Evolutionary conservation across 2,797 vertebrate species (phyloP), one percentile per base, ranked within the genome.

Genomic region (Prunella strophiata): DNA sequence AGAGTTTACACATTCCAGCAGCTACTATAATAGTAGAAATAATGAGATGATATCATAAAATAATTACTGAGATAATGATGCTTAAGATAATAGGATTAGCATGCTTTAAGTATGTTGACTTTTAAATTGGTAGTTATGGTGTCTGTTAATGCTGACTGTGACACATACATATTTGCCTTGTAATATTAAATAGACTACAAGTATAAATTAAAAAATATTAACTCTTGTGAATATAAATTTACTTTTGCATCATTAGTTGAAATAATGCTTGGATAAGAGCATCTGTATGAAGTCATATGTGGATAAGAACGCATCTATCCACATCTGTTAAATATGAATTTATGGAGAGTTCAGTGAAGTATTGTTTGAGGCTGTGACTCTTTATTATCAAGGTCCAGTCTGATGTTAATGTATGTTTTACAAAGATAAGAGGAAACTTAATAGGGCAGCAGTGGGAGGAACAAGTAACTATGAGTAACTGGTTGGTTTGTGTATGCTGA

Each of bases 1-100:
- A 57, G 8, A 20, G 9, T 85, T 89, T 68, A 30, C 5, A 16
- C 16, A 1, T 88, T 83, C 32, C 47, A 72, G 47, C 45, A 89
- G 26, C 54, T 43, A 21, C 27, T 79, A 0, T 25, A 20, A 52
- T 65, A 48, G 65, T 89, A 34, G 65, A 83, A 88, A 71, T 74
- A 88, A 32, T 83, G 43, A 2, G 4, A 72, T 73, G 19, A 45
- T 93, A 66, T 9, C 2, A 57, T 51, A 80, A 89, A 92, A 76
- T 73, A 2, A 9, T 89, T 89, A 70, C 18, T 55, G 79, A 80
- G 72, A 34, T 91, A 79, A 92, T 74, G 42, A 55, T 83, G 38
- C 52, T 63, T 89, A 80, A 55, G 52, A 32, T 85, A 89, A 72
- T 85, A 84, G 54, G 50, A 93, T 88, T 95, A 88, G 62, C 5